Evolutionary conservation across 2,888 invertebrate genomes (phyloP).

Genomic region (Caenorhabditis sp.): DNA sequence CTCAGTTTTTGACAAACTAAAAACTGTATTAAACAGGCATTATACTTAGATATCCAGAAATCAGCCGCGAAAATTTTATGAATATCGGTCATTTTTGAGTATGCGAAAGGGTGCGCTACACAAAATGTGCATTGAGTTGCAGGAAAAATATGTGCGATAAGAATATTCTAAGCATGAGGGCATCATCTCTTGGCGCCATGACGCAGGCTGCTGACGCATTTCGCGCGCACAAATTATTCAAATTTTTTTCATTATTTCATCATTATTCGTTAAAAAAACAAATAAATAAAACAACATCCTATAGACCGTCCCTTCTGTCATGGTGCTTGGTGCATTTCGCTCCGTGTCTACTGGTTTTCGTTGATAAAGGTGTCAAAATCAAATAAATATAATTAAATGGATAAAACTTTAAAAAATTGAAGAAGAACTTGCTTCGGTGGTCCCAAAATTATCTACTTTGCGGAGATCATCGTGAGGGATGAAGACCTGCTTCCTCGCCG

Average conservation of each 20-base stretch:
- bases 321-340: conserved; percentile 27
- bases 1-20: too few relatives aligned
- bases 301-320: not conserved
- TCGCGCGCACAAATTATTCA: not conserved
- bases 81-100: too few relatives aligned
- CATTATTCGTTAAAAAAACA: not conserved
- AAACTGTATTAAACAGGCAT: too few relatives aligned
- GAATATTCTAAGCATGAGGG: too few relatives aligned
- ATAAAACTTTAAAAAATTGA: not conserved
- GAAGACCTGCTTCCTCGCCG: conserved; percentile 22
- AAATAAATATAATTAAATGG: too few relatives aligned
- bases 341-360: conserved; percentile 6
- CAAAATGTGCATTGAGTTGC: too few relatives aligned
- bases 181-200: too few relatives aligned
- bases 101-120: too few relatives aligned
- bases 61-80: too few relatives aligned
- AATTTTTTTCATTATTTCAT: not conserved
- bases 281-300: not conserved
- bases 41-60: too few relatives aligned
- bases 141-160: too few relatives aligned
- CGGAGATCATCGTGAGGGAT: not conserved
- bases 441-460: conserved; percentile 5
- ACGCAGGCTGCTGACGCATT: too few relatives aligned
- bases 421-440: not conserved
- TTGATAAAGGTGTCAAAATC: not conserved